A percentile compares a stretch with the other conserved stretches of the same genome.
phyloP scores from a whole-genome alignment of 2,888 invertebrate genomes.

The Drosophila niveifrons region DNA sequence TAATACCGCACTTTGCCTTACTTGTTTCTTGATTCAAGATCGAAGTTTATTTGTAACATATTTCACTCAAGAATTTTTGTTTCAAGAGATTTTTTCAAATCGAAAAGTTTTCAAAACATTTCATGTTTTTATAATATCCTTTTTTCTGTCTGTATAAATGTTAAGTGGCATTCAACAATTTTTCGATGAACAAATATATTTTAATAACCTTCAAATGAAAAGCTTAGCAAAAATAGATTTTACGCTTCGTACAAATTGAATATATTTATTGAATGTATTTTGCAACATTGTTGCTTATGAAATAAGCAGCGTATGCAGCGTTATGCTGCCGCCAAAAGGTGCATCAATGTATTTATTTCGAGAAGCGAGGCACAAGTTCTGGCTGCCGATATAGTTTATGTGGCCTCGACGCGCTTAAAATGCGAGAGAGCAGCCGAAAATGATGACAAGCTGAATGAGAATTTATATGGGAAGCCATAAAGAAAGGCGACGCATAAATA shows the following conservation, averaged over 20 bases:
- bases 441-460: conserved; percentile 76
- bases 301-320: background rate
- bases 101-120: too few relatives aligned
- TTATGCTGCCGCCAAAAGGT: conserved; percentile 19
- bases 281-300: conserved; percentile 36
- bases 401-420: conserved; percentile 47
- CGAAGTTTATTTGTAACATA: too few relatives aligned
- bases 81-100: too few relatives aligned
- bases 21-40: too few relatives aligned
- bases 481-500: conserved; percentile 73
- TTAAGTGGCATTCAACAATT: background rate
- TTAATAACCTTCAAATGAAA: background rate
- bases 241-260: background rate
- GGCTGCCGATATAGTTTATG: conserved; percentile 41
- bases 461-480: conserved; percentile 81
- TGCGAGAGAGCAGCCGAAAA: conserved; percentile 42
- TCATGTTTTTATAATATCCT: too few relatives aligned
- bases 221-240: background rate
- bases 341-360: background rate
- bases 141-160: background rate
- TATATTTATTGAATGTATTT: background rate
- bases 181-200: background rate
- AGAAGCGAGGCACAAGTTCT: background rate
- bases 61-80: too few relatives aligned
- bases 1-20: too few relatives aligned